phyloP scores from a whole-genome alignment of 2,797 vertebrate species.

The Sebastes taczanowskii region DNA sequence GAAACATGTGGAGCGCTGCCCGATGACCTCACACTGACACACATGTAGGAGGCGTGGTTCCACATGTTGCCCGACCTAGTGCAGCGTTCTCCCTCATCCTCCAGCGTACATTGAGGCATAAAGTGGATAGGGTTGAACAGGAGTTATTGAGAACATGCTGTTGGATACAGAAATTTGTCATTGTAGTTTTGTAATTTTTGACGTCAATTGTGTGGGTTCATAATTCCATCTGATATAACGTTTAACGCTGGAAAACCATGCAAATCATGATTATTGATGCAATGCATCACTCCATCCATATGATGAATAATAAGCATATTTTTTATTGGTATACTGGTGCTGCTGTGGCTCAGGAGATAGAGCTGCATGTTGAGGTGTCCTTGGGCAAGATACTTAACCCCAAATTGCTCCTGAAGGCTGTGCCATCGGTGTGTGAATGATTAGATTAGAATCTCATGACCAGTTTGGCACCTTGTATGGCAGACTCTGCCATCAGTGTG shows the following conservation, averaged over 20 bases:
- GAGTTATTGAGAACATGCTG: constrained; percentile 63
- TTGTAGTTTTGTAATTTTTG: neutral
- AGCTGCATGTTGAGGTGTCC: neutral
- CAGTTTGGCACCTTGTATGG: too few species aligned
- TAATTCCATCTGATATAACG: neutral
- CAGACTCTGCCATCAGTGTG: neutral
- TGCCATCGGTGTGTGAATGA: too few species aligned
- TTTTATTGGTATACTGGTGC: neutral
- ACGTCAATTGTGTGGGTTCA: neutral
- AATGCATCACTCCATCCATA: neutral
- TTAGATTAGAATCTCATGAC: too few species aligned
- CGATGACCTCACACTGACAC: neutral
- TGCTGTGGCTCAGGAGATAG: too few species aligned
- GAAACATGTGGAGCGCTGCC: constrained; percentile 2
- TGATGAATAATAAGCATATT: neutral
- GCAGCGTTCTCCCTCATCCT: neutral
- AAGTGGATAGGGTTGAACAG: constrained; percentile 40
- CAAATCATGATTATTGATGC: neutral
- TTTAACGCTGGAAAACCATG: neutral
- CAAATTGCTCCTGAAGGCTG: neutral
- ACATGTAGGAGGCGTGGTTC: neutral
- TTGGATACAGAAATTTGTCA: constrained; percentile 25
- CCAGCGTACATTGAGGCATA: constrained; percentile 29
- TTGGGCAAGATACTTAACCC: neutral
- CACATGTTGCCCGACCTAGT: neutral